A percentile compares a stretch with the other conserved stretches of the same genome.
Conservation (phyloP, 2,888 invertebrate genomes). For the Hyposoter didymator region DNA sequence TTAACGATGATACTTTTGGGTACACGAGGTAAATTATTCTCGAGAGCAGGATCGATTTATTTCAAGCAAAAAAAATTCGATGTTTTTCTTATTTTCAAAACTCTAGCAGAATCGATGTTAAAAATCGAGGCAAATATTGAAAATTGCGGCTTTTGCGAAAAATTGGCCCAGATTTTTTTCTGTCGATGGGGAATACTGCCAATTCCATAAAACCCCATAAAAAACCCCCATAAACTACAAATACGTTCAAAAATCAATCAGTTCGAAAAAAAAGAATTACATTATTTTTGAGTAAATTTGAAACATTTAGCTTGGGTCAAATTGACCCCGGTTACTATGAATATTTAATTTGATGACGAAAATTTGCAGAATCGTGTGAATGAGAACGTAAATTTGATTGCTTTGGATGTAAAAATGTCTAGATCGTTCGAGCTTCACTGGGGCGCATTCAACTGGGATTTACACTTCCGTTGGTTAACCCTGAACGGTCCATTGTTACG, state of each 20-base stretch:
- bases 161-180: background rate
- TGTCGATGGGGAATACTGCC: too few species aligned
- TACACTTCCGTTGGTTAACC: slow-evolving; percentile 96
- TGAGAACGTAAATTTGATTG: background rate
- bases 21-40: slow-evolving; percentile 87
- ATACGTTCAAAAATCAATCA: too few species aligned
- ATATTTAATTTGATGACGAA: background rate
- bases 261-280: background rate
- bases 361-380: background rate
- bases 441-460: slow-evolving; percentile 99
- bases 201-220: background rate
- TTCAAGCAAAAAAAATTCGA: background rate
- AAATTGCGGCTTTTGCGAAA: background rate
- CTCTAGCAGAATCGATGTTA: background rate
- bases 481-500: slow-evolving; percentile 88
- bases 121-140: too few species aligned
- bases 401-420: background rate
- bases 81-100: background rate
- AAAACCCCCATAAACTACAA: too few species aligned
- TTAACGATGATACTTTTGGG: slow-evolving; percentile 97
- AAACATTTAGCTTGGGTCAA: too few species aligned
- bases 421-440: slow-evolving; percentile 98
- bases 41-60: background rate
- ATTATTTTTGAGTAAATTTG: too few species aligned
- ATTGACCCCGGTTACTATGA: background rate